Conservation (phyloP, 2,113 vertebrate species). For the Uropsilus gracilis region DNA sequence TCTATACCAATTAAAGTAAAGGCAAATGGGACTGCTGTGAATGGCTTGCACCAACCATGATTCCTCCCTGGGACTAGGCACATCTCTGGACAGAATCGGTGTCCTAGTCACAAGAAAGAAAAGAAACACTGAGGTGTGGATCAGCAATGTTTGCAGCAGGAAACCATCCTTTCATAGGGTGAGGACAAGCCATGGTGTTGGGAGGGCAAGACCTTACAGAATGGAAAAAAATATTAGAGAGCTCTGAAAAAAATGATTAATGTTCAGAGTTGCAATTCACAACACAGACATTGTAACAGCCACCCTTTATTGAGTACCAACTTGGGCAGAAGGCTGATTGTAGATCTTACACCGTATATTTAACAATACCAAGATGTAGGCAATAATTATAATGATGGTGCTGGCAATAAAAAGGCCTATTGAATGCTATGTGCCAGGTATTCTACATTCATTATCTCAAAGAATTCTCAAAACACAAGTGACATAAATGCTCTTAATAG, state of each 20-base stretch:
- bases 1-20: neutral
- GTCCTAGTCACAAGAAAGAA: neutral
- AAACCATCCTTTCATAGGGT: neutral
- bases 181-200: neutral
- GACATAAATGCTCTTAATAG: neutral
- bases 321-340: neutral
- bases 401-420: neutral
- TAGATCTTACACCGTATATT: neutral
- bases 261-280: neutral
- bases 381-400: rapidly evolving
- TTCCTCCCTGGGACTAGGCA: neutral
- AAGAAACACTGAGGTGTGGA: neutral
- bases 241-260: neutral
- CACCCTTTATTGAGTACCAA: neutral
- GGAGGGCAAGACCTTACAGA: neutral
- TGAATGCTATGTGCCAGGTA: neutral
- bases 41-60: neutral
- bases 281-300: neutral
- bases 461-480: neutral
- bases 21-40: neutral
- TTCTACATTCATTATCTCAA: neutral
- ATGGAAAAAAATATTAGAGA: neutral
- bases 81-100: neutral
- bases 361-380: neutral
- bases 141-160: neutral